Base-by-base conservation (phyloP, 2,888 invertebrate genomes). In the Melieria omissa region DNA sequence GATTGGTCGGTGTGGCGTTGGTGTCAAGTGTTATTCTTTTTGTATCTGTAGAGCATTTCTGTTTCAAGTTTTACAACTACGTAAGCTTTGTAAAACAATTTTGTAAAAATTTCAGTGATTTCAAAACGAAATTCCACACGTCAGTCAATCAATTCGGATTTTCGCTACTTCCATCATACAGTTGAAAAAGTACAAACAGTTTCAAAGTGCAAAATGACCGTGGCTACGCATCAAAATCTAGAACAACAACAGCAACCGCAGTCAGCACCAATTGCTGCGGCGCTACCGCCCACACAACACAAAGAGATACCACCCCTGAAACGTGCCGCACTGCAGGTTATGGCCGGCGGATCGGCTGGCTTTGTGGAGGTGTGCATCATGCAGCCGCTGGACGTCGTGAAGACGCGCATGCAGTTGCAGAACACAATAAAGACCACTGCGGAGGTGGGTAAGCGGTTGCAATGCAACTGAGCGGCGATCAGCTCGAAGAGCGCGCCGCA, bases 351-450 rank as follows among this genome's bases (percentile, higher is more conserved):
- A 70, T 95, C 94, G 77, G 97, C 97, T 80, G 95, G 95, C 85
- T 96, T 98, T 87, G 91, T 97, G 64, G 97, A 98, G 90, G 96
- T 97, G 74, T 96, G 95, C 85, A 92, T 97, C 66, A 98, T 98
- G 97, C 97, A 98, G 88, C 98, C 98, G 0, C 88, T 98, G 84
- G 98, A 98, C 87, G 89, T 98, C 73, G 92, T 98, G 4, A 98
- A 98, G 88, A 98, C 98, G 2, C 90, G 98, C 78, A 90, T 95
- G 78, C 95, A 95, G 87, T 88, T 95, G 64, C 94, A 95, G 86
- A 88, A 86, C 70, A 87, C 87, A 76, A 70, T 70, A 44, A 54
- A 45, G 14, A 75, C 77, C 4, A 29, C 65, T 16, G 75, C 74
- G 49, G 80, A 82, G 82, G 86, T 86, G 72, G 81, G 82, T 78